Percentiles rank a stretch among this genome's conserved stretches.
Conservation (phyloP, 2,113 vertebrate genomes). For the Halichoeres trimaculatus region DNA sequence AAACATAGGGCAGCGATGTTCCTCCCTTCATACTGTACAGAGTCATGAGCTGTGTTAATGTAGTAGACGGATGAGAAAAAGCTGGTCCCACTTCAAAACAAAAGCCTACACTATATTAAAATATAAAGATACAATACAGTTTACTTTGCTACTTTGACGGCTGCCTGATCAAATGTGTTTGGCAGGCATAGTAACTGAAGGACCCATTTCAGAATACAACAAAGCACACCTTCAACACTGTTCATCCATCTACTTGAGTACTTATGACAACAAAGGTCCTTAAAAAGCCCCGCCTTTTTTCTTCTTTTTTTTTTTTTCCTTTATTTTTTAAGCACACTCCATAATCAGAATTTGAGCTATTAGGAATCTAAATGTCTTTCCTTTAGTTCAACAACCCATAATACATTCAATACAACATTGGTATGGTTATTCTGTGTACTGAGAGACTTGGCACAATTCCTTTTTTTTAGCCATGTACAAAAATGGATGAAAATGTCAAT, state of each 20-base stretch:
- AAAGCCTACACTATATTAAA: constrained; percentile 73
- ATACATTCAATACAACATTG: constrained; percentile 86
- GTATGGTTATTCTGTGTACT: constrained; percentile 84
- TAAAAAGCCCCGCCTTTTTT: constrained; percentile 51
- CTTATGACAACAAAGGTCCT: constrained; percentile 61
- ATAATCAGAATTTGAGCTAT: constrained; percentile 72
- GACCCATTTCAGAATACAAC: constrained; percentile 70
- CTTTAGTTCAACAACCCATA: constrained; percentile 70
- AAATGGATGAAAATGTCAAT: constrained; percentile 91
- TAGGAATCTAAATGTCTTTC: constrained; percentile 69
- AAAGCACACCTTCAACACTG: constrained; percentile 71
- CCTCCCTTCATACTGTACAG: constrained; percentile 68
- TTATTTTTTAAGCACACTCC: constrained; percentile 52
- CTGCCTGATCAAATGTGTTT: constrained; percentile 67
- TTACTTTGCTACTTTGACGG: constrained; percentile 77
- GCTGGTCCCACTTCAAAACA: constrained; percentile 74
- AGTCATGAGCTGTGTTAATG: constrained; percentile 54
- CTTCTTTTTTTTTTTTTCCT: constrained; percentile 37
- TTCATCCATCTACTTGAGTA: constrained; percentile 68
- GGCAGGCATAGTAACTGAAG: constrained; percentile 65
- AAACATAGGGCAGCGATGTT: constrained; percentile 71
- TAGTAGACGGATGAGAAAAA: constrained; percentile 64
- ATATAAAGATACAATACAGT: constrained; percentile 75
- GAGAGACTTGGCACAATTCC: constrained; percentile 85
- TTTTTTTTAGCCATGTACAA: constrained; percentile 88